Percentiles rank a stretch among this genome's conserved stretches.
phyloP scores from a whole-genome alignment of 2,113 vertebrate genomes.

The Salvelinus fontinalis region DNA sequence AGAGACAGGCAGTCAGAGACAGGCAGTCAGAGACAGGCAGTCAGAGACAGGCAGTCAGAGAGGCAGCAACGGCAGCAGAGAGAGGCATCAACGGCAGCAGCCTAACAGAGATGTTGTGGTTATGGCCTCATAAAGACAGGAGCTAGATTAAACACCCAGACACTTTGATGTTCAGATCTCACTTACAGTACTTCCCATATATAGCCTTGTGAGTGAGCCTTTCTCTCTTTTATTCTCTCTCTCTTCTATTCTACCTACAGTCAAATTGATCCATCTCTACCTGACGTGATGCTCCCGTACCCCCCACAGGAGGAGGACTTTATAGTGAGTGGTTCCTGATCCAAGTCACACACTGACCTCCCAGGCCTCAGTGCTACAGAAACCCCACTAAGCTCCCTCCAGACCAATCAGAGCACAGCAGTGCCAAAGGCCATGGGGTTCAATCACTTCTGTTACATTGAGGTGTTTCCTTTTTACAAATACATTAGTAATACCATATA shows the following conservation, averaged over 20 bases:
- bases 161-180: slow-evolving; percentile 56
- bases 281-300: slow-evolving; percentile 14
- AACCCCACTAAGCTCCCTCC: neutral
- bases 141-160: slow-evolving; percentile 41
- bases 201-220: slow-evolving; percentile 30
- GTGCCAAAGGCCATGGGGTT: neutral
- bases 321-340: slow-evolving; percentile 13
- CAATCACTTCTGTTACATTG: neutral
- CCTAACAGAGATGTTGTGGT: slow-evolving; percentile 24
- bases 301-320: slow-evolving; percentile 29
- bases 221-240: slow-evolving; percentile 19
- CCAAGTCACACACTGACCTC: slow-evolving; percentile 8
- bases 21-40: too few species aligned
- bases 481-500: neutral
- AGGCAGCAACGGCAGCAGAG: too few species aligned
- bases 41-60: too few species aligned
- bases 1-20: too few species aligned
- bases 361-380: neutral
- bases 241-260: neutral
- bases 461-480: neutral
- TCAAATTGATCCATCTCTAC: slow-evolving; percentile 9
- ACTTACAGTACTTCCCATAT: slow-evolving; percentile 35
- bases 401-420: neutral
- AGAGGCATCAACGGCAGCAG: neutral
- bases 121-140: slow-evolving; percentile 37